Percentiles rank a stretch among this genome's conserved stretches.
These are phyloP conservation scores for Pseudococcus jackbeardsleyi DNA, from an alignment of 2,888 invertebrate species.

Conservation along the genomic window DNA sequence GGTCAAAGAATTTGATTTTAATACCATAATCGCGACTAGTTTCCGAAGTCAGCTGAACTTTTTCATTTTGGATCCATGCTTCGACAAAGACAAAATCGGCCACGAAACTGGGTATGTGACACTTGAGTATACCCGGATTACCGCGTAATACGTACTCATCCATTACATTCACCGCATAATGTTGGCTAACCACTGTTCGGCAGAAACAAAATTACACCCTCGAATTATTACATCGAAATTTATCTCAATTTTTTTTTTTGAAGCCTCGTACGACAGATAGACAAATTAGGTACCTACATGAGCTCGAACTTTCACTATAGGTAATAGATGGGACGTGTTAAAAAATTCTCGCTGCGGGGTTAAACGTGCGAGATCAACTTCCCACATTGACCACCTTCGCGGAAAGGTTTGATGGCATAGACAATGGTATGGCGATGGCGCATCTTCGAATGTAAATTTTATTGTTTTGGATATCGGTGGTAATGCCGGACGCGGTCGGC, in stretches of 20 bases:
- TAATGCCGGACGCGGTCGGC: neutral
- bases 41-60: constrained; percentile 72
- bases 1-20: constrained; percentile 9
- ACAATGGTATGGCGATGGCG: neutral
- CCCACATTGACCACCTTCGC: constrained; percentile 43
- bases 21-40: constrained; percentile 66
- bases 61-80: constrained; percentile 88
- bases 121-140: constrained; percentile 92
- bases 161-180: constrained; percentile 91
- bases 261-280: neutral
- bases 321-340: neutral
- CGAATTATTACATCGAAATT: neutral
- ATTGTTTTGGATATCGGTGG: neutral
- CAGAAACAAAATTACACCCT: constrained; percentile 68
- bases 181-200: constrained; percentile 90
- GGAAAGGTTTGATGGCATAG: constrained; percentile 24
- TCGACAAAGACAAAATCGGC: constrained; percentile 89
- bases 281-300: neutral
- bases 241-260: neutral
- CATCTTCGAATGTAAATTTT: constrained; percentile 47
- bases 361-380: constrained; percentile 27
- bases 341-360: constrained; percentile 19
- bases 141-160: constrained; percentile 92
- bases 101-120: constrained; percentile 93
- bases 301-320: constrained; percentile 7